Percentiles rank a stretch among this genome's conserved stretches.
Conservation (phyloP, 2,888 invertebrate species). For the Penaeus monodon region DNA sequence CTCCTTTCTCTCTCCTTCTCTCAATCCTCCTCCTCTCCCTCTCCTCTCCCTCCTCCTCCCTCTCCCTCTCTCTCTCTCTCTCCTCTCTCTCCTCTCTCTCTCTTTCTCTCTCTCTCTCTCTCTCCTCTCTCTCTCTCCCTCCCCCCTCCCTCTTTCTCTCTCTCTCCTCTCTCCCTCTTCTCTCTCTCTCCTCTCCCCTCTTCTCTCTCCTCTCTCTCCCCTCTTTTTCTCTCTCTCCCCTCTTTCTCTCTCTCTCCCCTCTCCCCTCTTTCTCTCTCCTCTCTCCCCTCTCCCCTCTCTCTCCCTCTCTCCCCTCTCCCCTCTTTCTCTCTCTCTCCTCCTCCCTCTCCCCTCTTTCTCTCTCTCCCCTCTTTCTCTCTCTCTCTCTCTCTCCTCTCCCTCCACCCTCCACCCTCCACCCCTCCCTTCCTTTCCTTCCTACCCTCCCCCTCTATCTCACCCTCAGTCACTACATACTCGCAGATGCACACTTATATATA, state of each 20-base stretch:
- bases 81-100: background rate
- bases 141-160: background rate
- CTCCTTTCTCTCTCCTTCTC: slow-evolving; percentile 7
- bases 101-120: slow-evolving; percentile 6
- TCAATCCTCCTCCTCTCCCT: slow-evolving; percentile 14
- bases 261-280: slow-evolving; percentile 23
- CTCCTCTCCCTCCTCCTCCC: slow-evolving; percentile 12
- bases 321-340: background rate
- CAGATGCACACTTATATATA: too few species aligned
- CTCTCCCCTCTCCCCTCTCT: background rate
- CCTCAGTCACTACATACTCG: too few species aligned
- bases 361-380: background rate
- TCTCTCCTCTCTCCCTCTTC: background rate
- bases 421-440: background rate
- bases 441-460: too few species aligned
- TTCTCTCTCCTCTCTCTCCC: background rate
- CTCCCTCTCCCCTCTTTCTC: background rate
- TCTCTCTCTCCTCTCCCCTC: background rate
- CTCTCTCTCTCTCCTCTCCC: background rate
- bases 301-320: background rate
- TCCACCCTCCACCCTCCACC: background rate
- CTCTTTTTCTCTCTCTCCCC: background rate
- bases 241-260: slow-evolving; percentile 8
- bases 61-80: slow-evolving; percentile 13
- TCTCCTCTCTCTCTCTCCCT: background rate